Base-by-base conservation (phyloP, 64 coral and sea anemone genomes). In the Astreopora myriophthalma region DNA sequence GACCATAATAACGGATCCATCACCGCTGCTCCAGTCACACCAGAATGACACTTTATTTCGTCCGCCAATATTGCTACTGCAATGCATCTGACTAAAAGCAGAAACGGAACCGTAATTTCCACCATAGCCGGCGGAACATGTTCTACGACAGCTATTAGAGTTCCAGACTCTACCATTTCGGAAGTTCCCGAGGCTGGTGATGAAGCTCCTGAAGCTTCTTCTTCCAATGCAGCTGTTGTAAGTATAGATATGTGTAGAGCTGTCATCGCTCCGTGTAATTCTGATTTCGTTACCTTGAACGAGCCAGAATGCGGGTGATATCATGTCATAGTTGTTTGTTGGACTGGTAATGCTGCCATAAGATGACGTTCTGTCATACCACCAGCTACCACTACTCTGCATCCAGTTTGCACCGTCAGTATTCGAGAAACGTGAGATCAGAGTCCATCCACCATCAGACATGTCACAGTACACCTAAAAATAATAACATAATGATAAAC, bases 1-100 rank as follows among this genome's bases (percentile, higher is more conserved):
- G 74, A 94, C 64, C 92, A 94, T 94, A 55, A 94, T 79, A 16
- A 94, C 92, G 52, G 92, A 57, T 32, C 65, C 92, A 25, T 94
- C 86, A 3, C 92, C 92, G 46, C 26, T 3, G 0, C 77, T 27
- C 79, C 80, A 89, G 63, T 94, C 63, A 80, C 92, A 94, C 92
- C 92, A 94, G 65, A 94, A 94, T 11, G 39, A 60, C 22, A 93
- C 2, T 14, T 65, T 64, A 29, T 61, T 34, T 38, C 85, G 52
- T 26, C 66, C 69, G 29, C 73, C 71, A 13, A 94, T 74, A 66
- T 89, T 89, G n/a, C 85, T 76, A 37, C 79, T 57, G 34, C 92
- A 88, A 23, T 60, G 1, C 1, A 29, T 37, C 58, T 63, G 85
- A 33, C 79, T 69, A 57, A 93, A 93, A 2, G 12, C 51, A 55